A percentile compares a stretch with the other conserved stretches of the same genome.
Conservation (phyloP, 2,888 invertebrate species). For the Stegophylla sp. region DNA sequence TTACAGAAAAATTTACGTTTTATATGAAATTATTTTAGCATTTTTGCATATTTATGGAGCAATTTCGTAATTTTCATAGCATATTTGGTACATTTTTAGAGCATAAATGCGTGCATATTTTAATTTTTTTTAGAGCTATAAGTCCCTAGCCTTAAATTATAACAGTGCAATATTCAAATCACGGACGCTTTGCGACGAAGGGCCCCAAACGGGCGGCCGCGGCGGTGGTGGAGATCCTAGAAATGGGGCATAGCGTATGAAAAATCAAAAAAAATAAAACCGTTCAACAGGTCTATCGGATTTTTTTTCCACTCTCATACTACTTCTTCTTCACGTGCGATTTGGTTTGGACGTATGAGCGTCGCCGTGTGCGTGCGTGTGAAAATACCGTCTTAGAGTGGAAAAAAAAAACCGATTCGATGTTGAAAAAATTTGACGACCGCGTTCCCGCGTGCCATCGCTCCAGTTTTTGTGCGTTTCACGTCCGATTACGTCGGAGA, state of each 20-base stretch:
- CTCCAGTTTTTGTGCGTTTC: neutral
- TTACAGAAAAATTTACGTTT: too few species aligned
- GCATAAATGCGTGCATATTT: too few species aligned
- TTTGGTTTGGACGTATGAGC: neutral
- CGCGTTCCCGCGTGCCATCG: neutral
- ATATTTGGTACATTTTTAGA: too few species aligned
- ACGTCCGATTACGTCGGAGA: neutral
- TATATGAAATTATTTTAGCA: too few species aligned
- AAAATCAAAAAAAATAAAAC: neutral
- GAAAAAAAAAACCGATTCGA: neutral
- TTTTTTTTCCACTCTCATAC: neutral
- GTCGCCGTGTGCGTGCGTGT: neutral
- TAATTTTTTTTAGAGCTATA: too few species aligned
- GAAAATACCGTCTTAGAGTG: neutral
- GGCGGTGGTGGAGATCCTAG: too few species aligned
- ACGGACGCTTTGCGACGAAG: too few species aligned
- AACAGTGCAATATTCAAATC: neutral
- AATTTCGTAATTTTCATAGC: too few species aligned
- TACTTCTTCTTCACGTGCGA: neutral
- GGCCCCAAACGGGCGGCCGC: too few species aligned
- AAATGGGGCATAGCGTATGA: neutral
- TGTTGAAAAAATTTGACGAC: too few species aligned
- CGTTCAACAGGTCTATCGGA: neutral
- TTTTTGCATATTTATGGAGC: too few species aligned
- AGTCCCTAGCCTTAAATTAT: neutral